Base-by-base conservation (phyloP, 2,113 vertebrate species). In the Hydropotes inermis region DNA sequence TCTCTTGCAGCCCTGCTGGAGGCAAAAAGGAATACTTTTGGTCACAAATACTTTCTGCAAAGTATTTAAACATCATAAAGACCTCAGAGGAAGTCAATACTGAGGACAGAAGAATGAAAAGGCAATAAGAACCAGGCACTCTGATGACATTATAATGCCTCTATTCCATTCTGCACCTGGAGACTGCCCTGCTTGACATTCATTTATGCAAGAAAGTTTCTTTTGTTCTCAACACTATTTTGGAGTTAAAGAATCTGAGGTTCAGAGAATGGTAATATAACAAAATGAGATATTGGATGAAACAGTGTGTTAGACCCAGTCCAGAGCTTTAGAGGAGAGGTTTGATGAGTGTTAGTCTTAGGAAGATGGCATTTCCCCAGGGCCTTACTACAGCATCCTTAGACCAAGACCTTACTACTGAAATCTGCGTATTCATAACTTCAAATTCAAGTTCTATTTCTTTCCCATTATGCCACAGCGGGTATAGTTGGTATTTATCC, bases 51-150 rank as follows among this genome's bases (percentile, higher is more conserved):
- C 67, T 89, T 95, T 87, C 19, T n/a, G 52, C 13, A 95, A 87
- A 96, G 79, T 93, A 74, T 67, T 87, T 94, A 82, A 89, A 78
- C 30, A 55, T 83, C 27, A 90, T 67, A 84, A 93, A 94, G 50
- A 36, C 3, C 33, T 91, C 84, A 57, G 15, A 84, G 39, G 25
- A 96, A 97, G 50, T 25, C 33, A 92, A 70, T 64, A 12, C 39
- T 81, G 23, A 92, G 16, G 13, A 52, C 0, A 86, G n/a, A 89
- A 86, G 23, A 82, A 27, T 57, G 45, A 6, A 89, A 87, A 94
- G 28, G 64, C 10, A 89, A 3, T 83, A 57, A 83, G 58, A 78
- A 89, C 33, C 17, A 7, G 23, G 47, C 15, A 64, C 79, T 92
- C 86, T 50, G 60, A 82, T 57, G 70, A 76, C 16, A 79, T 92